Percentiles rank a stretch among this genome's conserved stretches.
Conservation (phyloP, 1,140 invertebrate species). For the Brachionus rubens region DNA sequence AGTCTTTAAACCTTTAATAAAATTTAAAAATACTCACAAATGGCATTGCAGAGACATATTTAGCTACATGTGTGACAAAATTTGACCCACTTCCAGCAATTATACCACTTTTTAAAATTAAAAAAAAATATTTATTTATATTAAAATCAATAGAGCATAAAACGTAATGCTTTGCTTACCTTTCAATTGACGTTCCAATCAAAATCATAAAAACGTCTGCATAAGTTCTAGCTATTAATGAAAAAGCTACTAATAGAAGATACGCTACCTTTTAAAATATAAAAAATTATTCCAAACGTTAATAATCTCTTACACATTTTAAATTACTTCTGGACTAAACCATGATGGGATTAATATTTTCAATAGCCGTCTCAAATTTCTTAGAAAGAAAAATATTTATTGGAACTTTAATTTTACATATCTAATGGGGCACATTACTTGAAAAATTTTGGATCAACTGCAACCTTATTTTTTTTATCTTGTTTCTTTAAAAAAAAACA, state of each 20-base stretch:
- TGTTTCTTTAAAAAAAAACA: conserved; percentile 16
- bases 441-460: conserved; percentile 31
- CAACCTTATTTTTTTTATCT: conserved; percentile 42
- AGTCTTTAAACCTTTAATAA: too few species aligned
- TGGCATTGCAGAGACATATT: conserved; percentile 77
- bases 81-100: conserved; percentile 78
- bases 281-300: background rate
- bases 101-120: conserved; percentile 79
- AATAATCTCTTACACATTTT: background rate
- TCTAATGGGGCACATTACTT: background rate
- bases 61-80: conserved; percentile 69
- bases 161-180: too few species aligned
- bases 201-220: conserved; percentile 97
- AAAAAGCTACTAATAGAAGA: conserved; percentile 73
- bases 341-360: conserved; percentile 77
- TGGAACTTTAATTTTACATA: background rate
- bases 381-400: conserved; percentile 48
- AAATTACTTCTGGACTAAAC: conserved; percentile 60
- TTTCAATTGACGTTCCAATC: conserved; percentile 85
- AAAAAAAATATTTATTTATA: conserved; percentile 50
- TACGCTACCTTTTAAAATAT: conserved; percentile 60
- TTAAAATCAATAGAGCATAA: background rate
- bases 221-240: conserved; percentile 79
- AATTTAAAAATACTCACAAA: conserved; percentile 65
- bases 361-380: conserved; percentile 72